These are phyloP conservation scores for Dascyllus trimaculatus DNA, from an alignment of 2,113 vertebrate genomes.

Conservation along the genomic window DNA sequence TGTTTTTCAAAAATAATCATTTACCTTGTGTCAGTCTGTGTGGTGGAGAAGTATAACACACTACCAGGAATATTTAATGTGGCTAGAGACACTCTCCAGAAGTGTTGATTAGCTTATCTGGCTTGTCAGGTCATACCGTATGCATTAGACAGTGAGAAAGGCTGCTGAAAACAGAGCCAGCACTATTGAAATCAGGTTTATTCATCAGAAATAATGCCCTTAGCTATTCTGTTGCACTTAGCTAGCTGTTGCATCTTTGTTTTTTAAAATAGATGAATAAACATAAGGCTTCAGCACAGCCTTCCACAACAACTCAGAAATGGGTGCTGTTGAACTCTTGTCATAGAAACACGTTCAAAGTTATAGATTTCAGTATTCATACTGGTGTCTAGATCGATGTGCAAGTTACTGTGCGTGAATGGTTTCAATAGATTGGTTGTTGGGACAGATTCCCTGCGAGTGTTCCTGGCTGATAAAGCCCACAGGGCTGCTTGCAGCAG, in stretches of 20 bases:
- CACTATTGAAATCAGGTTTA: slow-evolving; percentile 1
- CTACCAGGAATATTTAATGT: not conserved
- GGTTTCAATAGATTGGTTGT: slow-evolving; percentile 46
- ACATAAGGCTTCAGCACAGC: not conserved
- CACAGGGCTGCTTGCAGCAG: slow-evolving; percentile 33
- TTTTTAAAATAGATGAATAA: not conserved
- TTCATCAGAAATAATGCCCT: not conserved
- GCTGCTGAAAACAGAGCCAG: not conserved
- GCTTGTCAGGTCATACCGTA: not conserved
- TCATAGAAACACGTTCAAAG: not conserved
- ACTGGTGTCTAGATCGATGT: slow-evolving; percentile 49
- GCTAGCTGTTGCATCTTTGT: not conserved
- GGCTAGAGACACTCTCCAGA: not conserved
- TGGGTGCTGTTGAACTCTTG: not conserved
- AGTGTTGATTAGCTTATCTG: slow-evolving; percentile 23
- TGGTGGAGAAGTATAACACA: not conserved
- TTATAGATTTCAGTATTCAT: slow-evolving; percentile 20
- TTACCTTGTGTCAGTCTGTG: not conserved
- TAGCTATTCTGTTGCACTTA: not conserved
- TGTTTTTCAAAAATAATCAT: not conserved
- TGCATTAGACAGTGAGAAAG: not conserved
- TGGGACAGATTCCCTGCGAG: slow-evolving; percentile 44
- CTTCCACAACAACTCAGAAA: not conserved
- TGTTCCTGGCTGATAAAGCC: slow-evolving; percentile 73
- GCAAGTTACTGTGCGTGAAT: slow-evolving; percentile 27